Percentiles rank a stretch among this genome's conserved stretches.
phyloP scores from a whole-genome alignment of 2,797 vertebrate species.

The Hydrocynus forskahlii region DNA sequence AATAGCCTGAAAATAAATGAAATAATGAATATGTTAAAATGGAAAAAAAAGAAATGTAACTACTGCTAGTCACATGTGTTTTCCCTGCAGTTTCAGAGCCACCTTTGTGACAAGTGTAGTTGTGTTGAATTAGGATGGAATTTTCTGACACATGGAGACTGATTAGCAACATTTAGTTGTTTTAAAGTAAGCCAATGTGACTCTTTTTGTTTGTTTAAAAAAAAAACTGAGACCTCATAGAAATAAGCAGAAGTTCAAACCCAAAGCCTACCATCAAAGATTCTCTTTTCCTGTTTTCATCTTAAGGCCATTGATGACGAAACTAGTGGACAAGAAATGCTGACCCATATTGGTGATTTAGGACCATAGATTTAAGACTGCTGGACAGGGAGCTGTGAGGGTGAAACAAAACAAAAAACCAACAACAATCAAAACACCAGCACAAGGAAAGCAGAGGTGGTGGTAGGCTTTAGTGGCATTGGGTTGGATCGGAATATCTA shows the following conservation, averaged over 20 bases:
- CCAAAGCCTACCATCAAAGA: background rate
- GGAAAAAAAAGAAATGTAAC: background rate
- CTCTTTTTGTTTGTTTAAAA: background rate
- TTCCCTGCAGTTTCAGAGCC: background rate
- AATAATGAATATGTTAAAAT: slow-evolving; percentile 3
- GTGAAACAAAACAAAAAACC: slow-evolving; percentile 72
- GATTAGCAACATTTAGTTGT: background rate
- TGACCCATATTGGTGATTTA: background rate
- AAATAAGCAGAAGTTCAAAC: background rate
- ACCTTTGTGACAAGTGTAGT: background rate
- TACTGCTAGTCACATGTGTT: background rate
- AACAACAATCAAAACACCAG: slow-evolving; percentile 73
- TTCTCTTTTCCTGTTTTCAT: background rate
- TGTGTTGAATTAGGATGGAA: background rate
- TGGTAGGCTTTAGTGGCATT: slow-evolving; percentile 48
- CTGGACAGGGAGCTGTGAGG: slow-evolving; percentile 60
- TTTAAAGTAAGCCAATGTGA: background rate
- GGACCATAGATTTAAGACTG: background rate
- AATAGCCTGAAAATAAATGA: background rate
- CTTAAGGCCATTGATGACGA: background rate
- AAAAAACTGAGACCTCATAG: background rate
- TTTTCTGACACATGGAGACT: background rate
- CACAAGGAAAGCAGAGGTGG: slow-evolving; percentile 67
- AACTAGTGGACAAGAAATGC: slow-evolving; percentile 1
- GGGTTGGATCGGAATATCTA: slow-evolving; percentile 63